Base-by-base conservation (phyloP, 2,113 vertebrate genomes). In the Catharus fuscescens region DNA sequence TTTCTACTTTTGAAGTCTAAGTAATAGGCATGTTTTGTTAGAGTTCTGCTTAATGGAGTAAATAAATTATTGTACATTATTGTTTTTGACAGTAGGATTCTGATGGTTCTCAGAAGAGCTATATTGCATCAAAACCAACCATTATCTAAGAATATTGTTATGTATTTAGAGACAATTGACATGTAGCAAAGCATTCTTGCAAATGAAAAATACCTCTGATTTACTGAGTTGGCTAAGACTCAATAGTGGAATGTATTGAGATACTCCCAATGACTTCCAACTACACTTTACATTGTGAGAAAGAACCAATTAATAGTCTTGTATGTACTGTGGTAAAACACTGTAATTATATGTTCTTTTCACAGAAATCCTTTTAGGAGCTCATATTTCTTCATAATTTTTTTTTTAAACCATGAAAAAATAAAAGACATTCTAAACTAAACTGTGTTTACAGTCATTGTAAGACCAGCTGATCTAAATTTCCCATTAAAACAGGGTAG, bases 1-100 rank as follows among this genome's bases (percentile, higher is more conserved):
- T 92, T 82, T 36, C 24, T 57, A 44, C 42, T 65, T 85, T 90
- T 70, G 70, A 96, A 97, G 32, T 12, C 74, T 95, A 87, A 95
- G 62, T 6, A 67, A 29, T 3, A 77, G 23, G 13, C 14, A 47
- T 19, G 5, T 42, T 92, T 83, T 52, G 6, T 70, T 76, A 66
- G 24, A n/a, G 8, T 54, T 88, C 80, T 79, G 31, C 29, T 25
- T 11, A 76, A 8, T 5, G 2, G 50, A 91, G 73, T 80, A 86
- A 83, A 59, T 79, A 54, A 88, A 64, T 45, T 7, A 14, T 3
- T 4, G 5, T 40, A 26, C 16, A 13, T 64, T 56, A 42, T 12
- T 52, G 7, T 57, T 72, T 77, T 92, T 61, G 32, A 65, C n/a
- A 34, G 11, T 52, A 69, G n/a, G 6, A 91, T 73, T 89, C n/a